Percentiles rank a stretch among this genome's conserved stretches.
Conservation (phyloP, 2,797 vertebrate genomes). For the Sandelia bainsii region DNA sequence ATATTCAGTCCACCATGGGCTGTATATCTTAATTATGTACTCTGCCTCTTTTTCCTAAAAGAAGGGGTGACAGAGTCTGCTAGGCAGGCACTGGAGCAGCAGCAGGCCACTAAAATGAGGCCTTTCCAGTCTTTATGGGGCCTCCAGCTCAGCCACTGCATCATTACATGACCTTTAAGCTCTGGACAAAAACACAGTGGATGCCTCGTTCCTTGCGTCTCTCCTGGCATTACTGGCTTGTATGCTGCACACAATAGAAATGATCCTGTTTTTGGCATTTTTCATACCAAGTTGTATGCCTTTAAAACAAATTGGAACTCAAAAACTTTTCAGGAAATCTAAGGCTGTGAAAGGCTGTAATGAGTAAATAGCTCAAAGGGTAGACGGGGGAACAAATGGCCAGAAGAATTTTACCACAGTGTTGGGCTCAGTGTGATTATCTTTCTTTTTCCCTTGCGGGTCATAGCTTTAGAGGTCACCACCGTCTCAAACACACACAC, state of each 20-base stretch:
- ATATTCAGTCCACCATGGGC: constrained; percentile 81
- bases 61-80: constrained; percentile 64
- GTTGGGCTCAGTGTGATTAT: constrained; percentile 79
- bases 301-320: constrained; percentile 55
- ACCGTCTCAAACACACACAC: constrained; percentile 49
- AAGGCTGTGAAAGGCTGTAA: constrained; percentile 59
- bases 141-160: constrained; percentile 75
- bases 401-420: constrained; percentile 63
- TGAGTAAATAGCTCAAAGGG: constrained; percentile 66
- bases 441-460: constrained; percentile 64
- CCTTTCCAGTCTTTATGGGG: constrained; percentile 76
- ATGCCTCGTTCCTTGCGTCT: constrained; percentile 47
- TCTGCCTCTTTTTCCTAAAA: constrained; percentile 77
- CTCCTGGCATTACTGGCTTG: constrained; percentile 35
- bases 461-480: constrained; percentile 79
- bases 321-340: constrained; percentile 49
- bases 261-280: constrained; percentile 44
- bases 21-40: constrained; percentile 87
- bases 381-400: constrained; percentile 56
- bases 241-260: constrained; percentile 36
- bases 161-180: constrained; percentile 78
- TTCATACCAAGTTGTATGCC: constrained; percentile 21
- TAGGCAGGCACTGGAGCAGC: constrained; percentile 62
- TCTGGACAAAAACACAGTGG: constrained; percentile 60
- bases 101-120: constrained; percentile 79